phyloP scores from a whole-genome alignment of 2,113 vertebrate genomes.

The Apodemus speciosus region DNA sequence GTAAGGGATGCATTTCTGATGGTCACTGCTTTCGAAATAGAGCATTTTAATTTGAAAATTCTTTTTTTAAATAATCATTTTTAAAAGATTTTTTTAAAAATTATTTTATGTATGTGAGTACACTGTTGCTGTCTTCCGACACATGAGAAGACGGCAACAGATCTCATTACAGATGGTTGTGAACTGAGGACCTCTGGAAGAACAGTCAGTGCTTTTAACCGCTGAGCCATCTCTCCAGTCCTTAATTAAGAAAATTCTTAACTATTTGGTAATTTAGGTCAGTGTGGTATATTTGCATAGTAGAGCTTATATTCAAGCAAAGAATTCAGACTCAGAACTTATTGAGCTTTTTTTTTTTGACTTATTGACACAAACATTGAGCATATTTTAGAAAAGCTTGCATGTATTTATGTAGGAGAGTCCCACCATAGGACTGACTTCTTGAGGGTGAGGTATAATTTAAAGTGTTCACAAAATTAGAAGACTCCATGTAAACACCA shows the following conservation, averaged over 20 bases:
- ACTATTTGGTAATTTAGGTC: slow-evolving; percentile 50
- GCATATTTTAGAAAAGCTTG: slow-evolving; percentile 22
- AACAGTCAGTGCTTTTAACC: too few relatives aligned
- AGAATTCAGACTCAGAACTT: slow-evolving; percentile 34
- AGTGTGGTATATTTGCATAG: neutral
- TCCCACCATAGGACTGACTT: neutral
- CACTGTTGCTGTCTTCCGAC: too few relatives aligned
- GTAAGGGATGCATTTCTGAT: slow-evolving; percentile 2
- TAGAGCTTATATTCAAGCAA: neutral
- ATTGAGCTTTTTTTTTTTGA: neutral
- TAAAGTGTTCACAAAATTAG: neutral
- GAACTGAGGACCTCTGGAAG: too few relatives aligned
- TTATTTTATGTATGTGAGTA: too few relatives aligned
- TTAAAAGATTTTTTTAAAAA: too few relatives aligned
- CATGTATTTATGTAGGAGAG: neutral
- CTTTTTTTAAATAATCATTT: too few relatives aligned
- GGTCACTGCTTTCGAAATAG: neutral
- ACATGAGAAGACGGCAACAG: too few relatives aligned
- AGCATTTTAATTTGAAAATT: slow-evolving; percentile 63
- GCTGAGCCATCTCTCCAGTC: too few relatives aligned
- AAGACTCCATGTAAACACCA: slow-evolving; percentile 5
- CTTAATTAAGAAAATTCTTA: slow-evolving; percentile 62
- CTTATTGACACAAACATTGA: neutral
- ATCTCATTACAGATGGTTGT: too few relatives aligned
- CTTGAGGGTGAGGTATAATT: neutral